phyloP scores from a whole-genome alignment of 2,888 invertebrate species.

The Stenoptilia bipunctidactyla region DNA sequence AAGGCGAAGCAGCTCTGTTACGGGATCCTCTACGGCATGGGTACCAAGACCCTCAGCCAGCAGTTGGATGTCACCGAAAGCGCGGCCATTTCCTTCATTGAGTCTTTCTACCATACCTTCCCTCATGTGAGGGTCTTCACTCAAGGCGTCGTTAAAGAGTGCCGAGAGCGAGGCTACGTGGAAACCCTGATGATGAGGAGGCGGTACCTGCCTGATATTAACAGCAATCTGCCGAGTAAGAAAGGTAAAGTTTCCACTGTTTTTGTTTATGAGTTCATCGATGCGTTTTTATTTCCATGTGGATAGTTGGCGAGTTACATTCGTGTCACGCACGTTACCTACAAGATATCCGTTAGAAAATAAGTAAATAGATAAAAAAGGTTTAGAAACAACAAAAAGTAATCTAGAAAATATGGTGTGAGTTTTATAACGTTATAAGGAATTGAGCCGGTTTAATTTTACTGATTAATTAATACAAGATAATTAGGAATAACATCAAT shows the following conservation, averaged over 20 bases:
- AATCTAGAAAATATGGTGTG: no score
- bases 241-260: conserved; percentile 68
- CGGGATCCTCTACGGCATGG: conserved; percentile 98
- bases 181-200: conserved; percentile 86
- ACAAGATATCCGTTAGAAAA: no score
- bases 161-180: conserved; percentile 81
- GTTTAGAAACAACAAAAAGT: no score
- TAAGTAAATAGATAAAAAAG: no score
- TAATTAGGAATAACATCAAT: no score
- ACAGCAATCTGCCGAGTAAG: conserved; percentile 67
- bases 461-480: no score
- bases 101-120: conserved; percentile 84
- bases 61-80: conserved; percentile 82
- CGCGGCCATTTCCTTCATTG: conserved; percentile 84
- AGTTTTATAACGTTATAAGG: no score
- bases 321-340: no score
- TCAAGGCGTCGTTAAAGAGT: conserved; percentile 68
- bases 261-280: no score
- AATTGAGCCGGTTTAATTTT: no score
- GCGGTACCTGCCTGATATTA: conserved; percentile 83
- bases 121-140: conserved; percentile 76
- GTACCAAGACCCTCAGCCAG: conserved; percentile 83
- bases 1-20: conserved; percentile 94
- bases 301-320: no score
- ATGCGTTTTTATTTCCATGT: no score